phyloP scores from a whole-genome alignment of 2,113 vertebrate species.

The Daboia siamensis region DNA sequence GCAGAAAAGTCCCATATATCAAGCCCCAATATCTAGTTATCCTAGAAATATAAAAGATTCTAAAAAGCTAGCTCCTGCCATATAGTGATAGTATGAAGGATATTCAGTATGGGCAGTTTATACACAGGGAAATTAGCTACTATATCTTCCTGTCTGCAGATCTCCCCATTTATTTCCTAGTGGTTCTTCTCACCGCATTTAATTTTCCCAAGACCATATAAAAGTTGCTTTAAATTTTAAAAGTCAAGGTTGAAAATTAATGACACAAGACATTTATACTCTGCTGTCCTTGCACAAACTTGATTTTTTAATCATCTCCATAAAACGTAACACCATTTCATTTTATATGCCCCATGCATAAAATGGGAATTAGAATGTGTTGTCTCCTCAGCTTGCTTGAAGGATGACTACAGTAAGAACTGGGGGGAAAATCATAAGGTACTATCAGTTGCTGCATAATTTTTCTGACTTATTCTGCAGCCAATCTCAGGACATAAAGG shows the following conservation, averaged over 20 bases:
- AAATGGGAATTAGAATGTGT: background rate
- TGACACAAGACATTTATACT: background rate
- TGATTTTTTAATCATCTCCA: background rate
- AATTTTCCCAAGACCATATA: background rate
- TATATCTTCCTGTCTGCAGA: background rate
- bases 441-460: background rate
- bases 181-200: background rate
- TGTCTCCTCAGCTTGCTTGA: background rate
- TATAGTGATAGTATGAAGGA: background rate
- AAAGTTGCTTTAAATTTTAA: background rate
- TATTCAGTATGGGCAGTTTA: background rate
- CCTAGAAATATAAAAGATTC: background rate
- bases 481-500: background rate
- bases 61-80: background rate
- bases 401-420: background rate
- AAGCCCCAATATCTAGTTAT: background rate
- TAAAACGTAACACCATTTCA: background rate
- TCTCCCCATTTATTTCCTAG: background rate
- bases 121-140: background rate
- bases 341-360: background rate
- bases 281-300: background rate
- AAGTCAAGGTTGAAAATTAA: background rate
- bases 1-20: background rate
- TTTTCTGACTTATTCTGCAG: background rate
- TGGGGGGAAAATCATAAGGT: background rate